Base-by-base conservation (phyloP, 2,888 invertebrate genomes). In the Limnephilus auricula region DNA sequence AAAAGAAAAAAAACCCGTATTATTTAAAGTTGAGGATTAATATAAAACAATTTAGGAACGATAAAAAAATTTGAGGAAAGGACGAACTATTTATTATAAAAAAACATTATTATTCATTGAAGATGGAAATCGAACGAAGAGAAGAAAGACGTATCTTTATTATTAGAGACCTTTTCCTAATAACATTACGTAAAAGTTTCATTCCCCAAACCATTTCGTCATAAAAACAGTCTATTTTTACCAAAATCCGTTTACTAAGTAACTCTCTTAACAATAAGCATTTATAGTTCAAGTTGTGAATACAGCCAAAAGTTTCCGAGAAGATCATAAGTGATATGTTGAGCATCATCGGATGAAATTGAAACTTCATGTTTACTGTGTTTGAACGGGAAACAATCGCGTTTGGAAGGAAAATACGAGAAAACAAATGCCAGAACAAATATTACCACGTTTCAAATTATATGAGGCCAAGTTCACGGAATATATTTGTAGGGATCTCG, bases 401-500 rank as follows among this genome's bases (percentile, higher is more conserved):
- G 86, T 50, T 45, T 65, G 86, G 45, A 10, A 6, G 86, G 65
- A 86, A 86, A 31, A 86, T 65, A 86, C 31, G 65, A 65, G 50
- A 65, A 86, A 86, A 50, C 31, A 10, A 34, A 34, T n/a, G 84
- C n/a, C 37, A 18, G 12, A 50, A 34, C n/a, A 37, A 45, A 45
- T 85, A 85, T 85, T 85, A 45, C 30, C 85, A 25, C 4, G 85
- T 85, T 85, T 85, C 85, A 85, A 85, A 85, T 85, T 65, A 65
- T 6, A 65, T 65, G 40, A 40, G n/a, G 40, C 34, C 18, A 82
- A 34, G 34, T 25, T 82, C 65, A 25, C 65, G 65, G 65, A 65
- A 65, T 25, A 65, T n/a, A 65, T n/a, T 18, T 13, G 65, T 25
- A 2, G 25, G 65, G 18, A 65, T 65, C n/a, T n/a, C 65, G n/a